Conservation (phyloP, 2,113 vertebrate genomes). For the Geococcyx californianus region DNA sequence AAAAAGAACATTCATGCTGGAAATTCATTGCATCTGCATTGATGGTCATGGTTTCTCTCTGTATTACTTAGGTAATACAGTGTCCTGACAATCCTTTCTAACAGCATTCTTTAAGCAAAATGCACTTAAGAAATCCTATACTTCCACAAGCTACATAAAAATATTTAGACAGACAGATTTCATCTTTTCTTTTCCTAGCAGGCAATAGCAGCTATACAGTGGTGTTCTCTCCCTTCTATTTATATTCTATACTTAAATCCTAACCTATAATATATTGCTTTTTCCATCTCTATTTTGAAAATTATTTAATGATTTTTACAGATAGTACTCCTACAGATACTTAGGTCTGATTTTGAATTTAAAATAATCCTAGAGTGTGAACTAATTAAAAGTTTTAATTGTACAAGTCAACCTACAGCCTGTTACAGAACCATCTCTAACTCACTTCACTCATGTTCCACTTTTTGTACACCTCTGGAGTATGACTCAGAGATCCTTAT, state of each 20-base stretch:
- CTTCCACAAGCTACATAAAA: background rate
- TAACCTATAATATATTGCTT: background rate
- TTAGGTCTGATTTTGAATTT: background rate
- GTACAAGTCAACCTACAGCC: background rate
- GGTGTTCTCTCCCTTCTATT: background rate
- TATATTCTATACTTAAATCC: background rate
- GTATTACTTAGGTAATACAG: background rate
- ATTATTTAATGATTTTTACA: background rate
- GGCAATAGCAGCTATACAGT: background rate
- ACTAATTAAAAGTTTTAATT: background rate
- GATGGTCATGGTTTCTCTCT: background rate
- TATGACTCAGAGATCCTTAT: background rate
- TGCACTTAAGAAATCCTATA: background rate
- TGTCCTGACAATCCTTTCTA: background rate
- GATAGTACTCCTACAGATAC: background rate
- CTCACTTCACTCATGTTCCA: background rate
- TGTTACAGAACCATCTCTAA: background rate
- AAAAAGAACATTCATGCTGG: background rate
- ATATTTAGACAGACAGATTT: background rate
- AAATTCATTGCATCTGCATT: background rate
- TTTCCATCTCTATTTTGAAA: background rate
- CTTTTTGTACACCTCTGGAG: rapidly evolving
- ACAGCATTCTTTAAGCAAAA: background rate
- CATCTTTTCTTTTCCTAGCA: background rate
- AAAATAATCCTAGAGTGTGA: background rate